phyloP scores from a whole-genome alignment of 2,797 vertebrate species.

The Melopsittacus undulatus region DNA sequence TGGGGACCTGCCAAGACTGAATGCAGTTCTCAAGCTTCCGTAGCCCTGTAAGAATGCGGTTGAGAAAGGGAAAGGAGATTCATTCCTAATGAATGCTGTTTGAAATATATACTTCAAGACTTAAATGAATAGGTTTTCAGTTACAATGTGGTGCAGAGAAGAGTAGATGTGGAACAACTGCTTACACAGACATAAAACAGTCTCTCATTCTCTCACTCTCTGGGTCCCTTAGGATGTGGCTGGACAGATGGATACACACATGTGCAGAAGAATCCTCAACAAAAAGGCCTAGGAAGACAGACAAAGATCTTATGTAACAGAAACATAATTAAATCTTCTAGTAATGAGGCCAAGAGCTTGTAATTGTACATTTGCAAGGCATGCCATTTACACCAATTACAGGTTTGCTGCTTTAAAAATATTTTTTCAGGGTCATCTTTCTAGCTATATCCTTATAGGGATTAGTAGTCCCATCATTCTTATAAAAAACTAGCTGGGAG shows the following conservation, averaged over 20 bases:
- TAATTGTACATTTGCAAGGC: background rate
- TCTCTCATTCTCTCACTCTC: slow-evolving; percentile 35
- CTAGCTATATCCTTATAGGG: background rate
- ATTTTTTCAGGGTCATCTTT: background rate
- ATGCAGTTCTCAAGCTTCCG: slow-evolving; percentile 36
- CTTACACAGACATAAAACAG: slow-evolving; percentile 59
- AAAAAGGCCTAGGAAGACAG: background rate
- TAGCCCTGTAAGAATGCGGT: slow-evolving; percentile 42
- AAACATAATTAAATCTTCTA: slow-evolving; percentile 7
- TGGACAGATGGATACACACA: slow-evolving; percentile 73
- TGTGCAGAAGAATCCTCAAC: slow-evolving; percentile 29
- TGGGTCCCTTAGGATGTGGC: slow-evolving; percentile 75
- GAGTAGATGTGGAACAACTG: slow-evolving; percentile 63
- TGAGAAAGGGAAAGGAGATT: slow-evolving; percentile 25
- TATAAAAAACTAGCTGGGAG: background rate
- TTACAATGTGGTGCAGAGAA: slow-evolving; percentile 54
- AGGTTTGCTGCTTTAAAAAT: background rate
- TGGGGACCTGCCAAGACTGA: slow-evolving; percentile 45
- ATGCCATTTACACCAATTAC: background rate
- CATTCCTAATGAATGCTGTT: slow-evolving; percentile 54
- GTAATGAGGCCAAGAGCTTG: background rate
- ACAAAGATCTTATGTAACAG: background rate
- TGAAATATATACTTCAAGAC: slow-evolving; percentile 57
- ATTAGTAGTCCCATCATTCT: background rate
- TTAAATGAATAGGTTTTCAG: slow-evolving; percentile 73